Conservation (phyloP, 1,140 invertebrate genomes). For the Hestina assimilis region DNA sequence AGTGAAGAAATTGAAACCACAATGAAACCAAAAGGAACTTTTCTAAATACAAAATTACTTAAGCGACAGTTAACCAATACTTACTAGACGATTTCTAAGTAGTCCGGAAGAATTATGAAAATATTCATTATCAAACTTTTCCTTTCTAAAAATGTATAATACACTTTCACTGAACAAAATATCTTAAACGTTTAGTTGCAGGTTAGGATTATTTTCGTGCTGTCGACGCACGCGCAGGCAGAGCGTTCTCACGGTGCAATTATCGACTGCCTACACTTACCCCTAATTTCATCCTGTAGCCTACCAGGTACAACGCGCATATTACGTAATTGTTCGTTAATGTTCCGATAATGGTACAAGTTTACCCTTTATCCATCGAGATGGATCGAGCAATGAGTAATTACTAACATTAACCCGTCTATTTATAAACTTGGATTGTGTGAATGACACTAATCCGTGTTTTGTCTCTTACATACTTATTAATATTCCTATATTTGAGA, state of each 20-base stretch:
- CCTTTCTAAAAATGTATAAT: slow-evolving; percentile 9
- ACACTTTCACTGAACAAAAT: slow-evolving; percentile 7
- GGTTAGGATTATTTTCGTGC: slow-evolving; percentile 25
- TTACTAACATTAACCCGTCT: background rate
- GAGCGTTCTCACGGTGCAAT: slow-evolving; percentile 65
- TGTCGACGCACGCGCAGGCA: slow-evolving; percentile 34
- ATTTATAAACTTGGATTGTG: background rate
- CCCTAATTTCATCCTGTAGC: slow-evolving; percentile 54
- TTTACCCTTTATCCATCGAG: slow-evolving; percentile 1
- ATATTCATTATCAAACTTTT: background rate
- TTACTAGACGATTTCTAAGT: no score
- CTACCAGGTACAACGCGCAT: slow-evolving; percentile 37
- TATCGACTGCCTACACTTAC: slow-evolving; percentile 64
- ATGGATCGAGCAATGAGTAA: background rate
- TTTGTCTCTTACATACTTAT: background rate
- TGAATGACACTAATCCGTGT: background rate
- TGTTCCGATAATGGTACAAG: slow-evolving; percentile 6
- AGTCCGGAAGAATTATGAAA: background rate
- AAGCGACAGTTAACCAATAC: no score
- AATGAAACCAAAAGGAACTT: no score
- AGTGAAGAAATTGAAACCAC: no score
- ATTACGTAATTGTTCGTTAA: slow-evolving; percentile 8
- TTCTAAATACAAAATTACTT: no score
- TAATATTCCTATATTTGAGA: background rate
- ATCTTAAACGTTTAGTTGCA: slow-evolving; percentile 1